Conservation (phyloP, 2,888 invertebrate genomes). For the Tuta absoluta region DNA sequence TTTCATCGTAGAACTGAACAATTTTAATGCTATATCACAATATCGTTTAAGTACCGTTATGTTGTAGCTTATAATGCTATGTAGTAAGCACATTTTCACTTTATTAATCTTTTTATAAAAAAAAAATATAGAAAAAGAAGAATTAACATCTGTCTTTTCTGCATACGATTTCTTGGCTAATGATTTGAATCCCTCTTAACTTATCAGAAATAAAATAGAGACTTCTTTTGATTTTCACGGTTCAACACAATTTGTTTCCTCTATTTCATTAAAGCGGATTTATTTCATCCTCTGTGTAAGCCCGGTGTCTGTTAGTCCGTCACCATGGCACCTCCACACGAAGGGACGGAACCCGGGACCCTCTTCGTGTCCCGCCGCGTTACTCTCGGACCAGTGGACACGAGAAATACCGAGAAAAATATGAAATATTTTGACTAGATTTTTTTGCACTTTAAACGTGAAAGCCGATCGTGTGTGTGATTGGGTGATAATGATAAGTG, state of each 20-base stretch:
- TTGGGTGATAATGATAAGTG: conserved; percentile 41
- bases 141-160: no score
- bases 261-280: conserved; percentile 23
- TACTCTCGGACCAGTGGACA: conserved; percentile 62
- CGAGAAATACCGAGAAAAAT: conserved; percentile 37
- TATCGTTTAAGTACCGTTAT: no score
- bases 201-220: not conserved
- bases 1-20: not conserved
- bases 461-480: conserved; percentile 64
- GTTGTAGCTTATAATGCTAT: no score
- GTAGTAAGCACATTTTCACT: no score
- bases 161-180: no score
- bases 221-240: conserved; percentile 11
- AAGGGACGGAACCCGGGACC: conserved; percentile 27
- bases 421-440: conserved; percentile 9
- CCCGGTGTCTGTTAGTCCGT: conserved; percentile 20
- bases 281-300: conserved; percentile 18
- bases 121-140: no score
- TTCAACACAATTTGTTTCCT: conserved; percentile 10
- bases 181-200: not conserved
- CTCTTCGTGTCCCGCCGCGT: conserved; percentile 64
- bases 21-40: no score
- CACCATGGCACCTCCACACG: conserved; percentile 31
- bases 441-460: conserved; percentile 51
- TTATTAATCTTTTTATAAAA: no score